Base-by-base conservation (phyloP, 1,140 invertebrate genomes). In the Spodoptera frugiperda region DNA sequence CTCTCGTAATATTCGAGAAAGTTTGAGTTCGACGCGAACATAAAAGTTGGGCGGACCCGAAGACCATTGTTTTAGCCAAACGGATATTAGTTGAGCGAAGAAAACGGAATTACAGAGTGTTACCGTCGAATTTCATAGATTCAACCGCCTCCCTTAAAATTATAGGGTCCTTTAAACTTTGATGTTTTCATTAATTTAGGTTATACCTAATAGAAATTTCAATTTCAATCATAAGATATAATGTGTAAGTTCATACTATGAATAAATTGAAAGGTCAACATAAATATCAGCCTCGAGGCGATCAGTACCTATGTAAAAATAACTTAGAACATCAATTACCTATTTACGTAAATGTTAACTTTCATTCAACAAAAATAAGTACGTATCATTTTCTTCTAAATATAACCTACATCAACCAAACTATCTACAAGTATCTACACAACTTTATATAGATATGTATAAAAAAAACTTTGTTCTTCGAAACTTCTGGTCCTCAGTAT, bases 51-150 rank as follows among this genome's bases (percentile, higher is more conserved):
- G 73, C 12, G 49, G 80, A 84, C 79, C 86, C 82, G 76, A 79
- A 84, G 82, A 59, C 68, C 78, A 61, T 82, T 83, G 82, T 86
- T 86, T 84, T 80, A 85, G 76, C 81, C 73, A 81, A 90, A 87
- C 82, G 87, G 86, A 87, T 90, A 89, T 88, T 88, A 88, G 78
- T 77, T 48, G 76, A 76, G 55, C 71, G 59, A 81, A 80, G 76
- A 77, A 55, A 63, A 53, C 65, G 54, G 63, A 70, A 15, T 67
- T 44, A 33, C 17, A 44, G 30, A 51, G 55, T 74, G 44, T 49
- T 61, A 72, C 25, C 73, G 59, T 57, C 61, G 71, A 79, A 76
- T 72, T 65, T 67, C 25, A 49, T 53, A 72, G 49, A 76, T 79
- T 70, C 30, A 51, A 17, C 48, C 48, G n/a, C 44, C 39, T 5